Evolutionary conservation across 2,888 invertebrate species (phyloP), one percentile per base, ranked within the genome.

Genomic region (Eilema caniola): DNA sequence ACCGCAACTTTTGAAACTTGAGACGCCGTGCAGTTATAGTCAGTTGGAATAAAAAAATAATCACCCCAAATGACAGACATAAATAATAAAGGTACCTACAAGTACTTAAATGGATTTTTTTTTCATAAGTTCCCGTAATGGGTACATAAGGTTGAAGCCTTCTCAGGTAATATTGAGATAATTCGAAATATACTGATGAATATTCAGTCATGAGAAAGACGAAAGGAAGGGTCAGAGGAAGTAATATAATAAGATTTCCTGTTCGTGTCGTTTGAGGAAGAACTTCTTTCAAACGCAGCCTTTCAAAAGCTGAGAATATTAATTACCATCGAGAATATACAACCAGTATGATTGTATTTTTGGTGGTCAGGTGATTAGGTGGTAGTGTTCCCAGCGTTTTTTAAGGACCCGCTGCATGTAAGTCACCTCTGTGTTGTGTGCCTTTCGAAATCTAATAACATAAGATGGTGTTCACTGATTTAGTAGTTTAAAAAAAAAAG

Each of bases 191-290:
- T n/a, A 53, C 10, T n/a, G 20, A n/a, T 53, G n/a, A 53, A 53
- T n/a, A 53, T 53, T n/a, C 53, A 53, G 53, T 47, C 7, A 53
- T 10, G 8, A 53, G 10, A 53, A 8, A n/a, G n/a, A 10, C 10
- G 47, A 53, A 53, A 53, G 20, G n/a, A 53, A n/a, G n/a, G 53
- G 20, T 53, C 53, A 53, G 10, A 53, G 53, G n/a, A 53, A 53
- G 53, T 53, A n/a, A n/a, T 10, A 53, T 53, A 53, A 53, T 53
- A 53, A 53, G 53, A 53, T 53, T 53, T 53, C 53, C 53, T n/a
- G n/a, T 53, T 53, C 53, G n/a, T n/a, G n/a, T 53, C n/a, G 10
- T 53, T n/a, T n/a, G 53, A 10, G 53, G n/a, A 53, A 53, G 53
- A n/a, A 53, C 20, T 53, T 53, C n/a, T 7, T 28, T 28, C 28